Evolutionary conservation across 2,888 invertebrate genomes (phyloP).

Genomic region (Hermodice carunculata): DNA sequence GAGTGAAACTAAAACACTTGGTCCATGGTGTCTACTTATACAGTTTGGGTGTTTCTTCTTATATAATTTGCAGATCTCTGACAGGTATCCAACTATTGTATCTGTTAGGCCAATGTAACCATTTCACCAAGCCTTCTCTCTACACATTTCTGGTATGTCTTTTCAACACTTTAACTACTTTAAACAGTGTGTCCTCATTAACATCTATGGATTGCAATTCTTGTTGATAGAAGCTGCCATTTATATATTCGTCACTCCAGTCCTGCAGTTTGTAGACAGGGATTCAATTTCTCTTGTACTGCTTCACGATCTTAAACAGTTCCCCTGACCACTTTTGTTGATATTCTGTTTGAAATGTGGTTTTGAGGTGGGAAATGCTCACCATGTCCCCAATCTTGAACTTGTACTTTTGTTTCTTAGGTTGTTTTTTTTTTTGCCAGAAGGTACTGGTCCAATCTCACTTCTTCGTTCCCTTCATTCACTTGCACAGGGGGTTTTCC

Average conservation of each 20-base stretch:
- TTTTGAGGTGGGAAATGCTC: not conserved
- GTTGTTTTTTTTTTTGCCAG: not conserved
- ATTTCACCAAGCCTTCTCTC: not conserved
- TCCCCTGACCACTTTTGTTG: slow-evolving; percentile 6
- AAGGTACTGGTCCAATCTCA: not conserved
- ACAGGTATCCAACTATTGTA: slow-evolving; percentile 11
- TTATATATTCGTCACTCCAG: slow-evolving; percentile 4
- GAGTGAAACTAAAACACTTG: no score
- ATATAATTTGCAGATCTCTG: no score
- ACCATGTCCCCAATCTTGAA: slow-evolving; percentile 10
- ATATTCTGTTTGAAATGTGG: slow-evolving; percentile 1
- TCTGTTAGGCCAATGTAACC: not conserved
- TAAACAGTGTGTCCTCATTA: not conserved
- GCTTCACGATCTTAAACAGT: not conserved
- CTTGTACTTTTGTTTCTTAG: not conserved
- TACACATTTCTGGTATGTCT: not conserved
- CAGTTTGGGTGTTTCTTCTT: no score
- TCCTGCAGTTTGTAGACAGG: slow-evolving; percentile 1
- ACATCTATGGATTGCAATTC: not conserved
- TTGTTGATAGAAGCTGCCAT: slow-evolving; percentile 12
- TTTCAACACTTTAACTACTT: not conserved
- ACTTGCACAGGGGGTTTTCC: not conserved
- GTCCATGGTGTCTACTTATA: no score
- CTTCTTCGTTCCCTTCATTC: not conserved
- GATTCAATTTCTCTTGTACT: not conserved